phyloP scores from a whole-genome alignment of 2,888 invertebrate genomes.

The Ptychoptera albimana region DNA sequence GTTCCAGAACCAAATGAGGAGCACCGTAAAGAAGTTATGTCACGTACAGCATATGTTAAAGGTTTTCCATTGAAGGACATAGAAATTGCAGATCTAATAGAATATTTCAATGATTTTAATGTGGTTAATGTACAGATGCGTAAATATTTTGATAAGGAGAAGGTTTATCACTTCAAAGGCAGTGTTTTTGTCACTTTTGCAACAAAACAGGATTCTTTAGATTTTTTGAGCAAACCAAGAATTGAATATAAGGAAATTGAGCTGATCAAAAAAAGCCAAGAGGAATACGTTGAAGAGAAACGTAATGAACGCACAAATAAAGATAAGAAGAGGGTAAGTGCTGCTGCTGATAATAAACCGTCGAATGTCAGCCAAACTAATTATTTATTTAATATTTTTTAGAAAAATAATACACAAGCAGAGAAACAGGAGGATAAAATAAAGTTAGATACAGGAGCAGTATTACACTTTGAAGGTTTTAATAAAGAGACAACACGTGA shows the following conservation, averaged over 20 bases:
- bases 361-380: constrained; percentile 29
- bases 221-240: constrained; percentile 53
- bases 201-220: constrained; percentile 62
- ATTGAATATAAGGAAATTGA: constrained; percentile 51
- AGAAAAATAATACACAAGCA: constrained; percentile 20
- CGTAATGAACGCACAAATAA: constrained; percentile 41
- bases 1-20: constrained; percentile 76
- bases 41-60: constrained; percentile 74
- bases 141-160: constrained; percentile 43
- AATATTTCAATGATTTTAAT: constrained; percentile 49
- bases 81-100: constrained; percentile 52
- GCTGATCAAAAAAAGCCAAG: constrained; percentile 52
- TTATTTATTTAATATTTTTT: neutral
- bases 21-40: constrained; percentile 56
- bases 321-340: constrained; percentile 33
- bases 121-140: constrained; percentile 51
- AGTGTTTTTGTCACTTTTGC: constrained; percentile 83
- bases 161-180: constrained; percentile 65
- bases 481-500: constrained; percentile 48
- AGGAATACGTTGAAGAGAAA: constrained; percentile 48
- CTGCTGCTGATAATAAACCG: constrained; percentile 15
- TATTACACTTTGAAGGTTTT: constrained; percentile 51
- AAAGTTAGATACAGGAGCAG: constrained; percentile 53
- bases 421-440: constrained; percentile 28
- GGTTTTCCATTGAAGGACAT: constrained; percentile 53